These are phyloP conservation scores for Orgyia antiqua DNA, from an alignment of 2,888 invertebrate species.

Conservation along the genomic window DNA sequence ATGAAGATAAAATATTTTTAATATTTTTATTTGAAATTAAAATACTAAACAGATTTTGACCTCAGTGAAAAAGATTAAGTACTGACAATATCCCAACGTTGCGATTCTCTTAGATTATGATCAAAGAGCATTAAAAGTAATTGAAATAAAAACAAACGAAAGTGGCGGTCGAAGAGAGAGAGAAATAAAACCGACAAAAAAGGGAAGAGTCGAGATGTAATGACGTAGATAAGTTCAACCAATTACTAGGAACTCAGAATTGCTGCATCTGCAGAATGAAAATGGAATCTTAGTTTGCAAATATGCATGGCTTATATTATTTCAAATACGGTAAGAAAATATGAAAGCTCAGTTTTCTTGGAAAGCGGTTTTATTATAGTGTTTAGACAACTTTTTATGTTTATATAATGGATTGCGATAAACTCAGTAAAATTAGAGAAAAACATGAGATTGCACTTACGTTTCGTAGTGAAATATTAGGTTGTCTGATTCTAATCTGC, in stretches of 20 bases:
- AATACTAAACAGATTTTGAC: no score
- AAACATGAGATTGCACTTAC: no score
- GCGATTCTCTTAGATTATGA: conserved; percentile 42
- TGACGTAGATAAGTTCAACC: conserved; percentile 74
- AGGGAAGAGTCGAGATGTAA: conserved; percentile 71
- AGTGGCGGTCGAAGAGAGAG: conserved; percentile 50
- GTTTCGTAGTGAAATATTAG: no score
- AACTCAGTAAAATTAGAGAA: no score
- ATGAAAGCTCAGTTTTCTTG: conserved; percentile 33
- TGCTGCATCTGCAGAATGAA: conserved; percentile 71
- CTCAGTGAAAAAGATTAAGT: conserved; percentile 34
- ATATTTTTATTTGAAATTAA: no score
- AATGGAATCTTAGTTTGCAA: conserved; percentile 59
- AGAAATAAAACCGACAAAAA: conserved; percentile 63
- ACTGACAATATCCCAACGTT: conserved; percentile 35
- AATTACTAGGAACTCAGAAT: conserved; percentile 66
- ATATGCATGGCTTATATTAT: conserved; percentile 59
- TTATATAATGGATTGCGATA: no score
- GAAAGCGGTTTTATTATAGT: no score
- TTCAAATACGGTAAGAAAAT: conserved; percentile 36
- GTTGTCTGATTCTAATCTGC: no score
- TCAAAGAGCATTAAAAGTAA: conserved; percentile 60
- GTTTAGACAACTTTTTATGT: no score
- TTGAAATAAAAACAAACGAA: conserved; percentile 73
- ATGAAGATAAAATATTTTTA: no score